These are phyloP conservation scores for Chiloscyllium plagiosum DNA, from an alignment of 2,113 vertebrate species.

Conservation along the genomic window DNA sequence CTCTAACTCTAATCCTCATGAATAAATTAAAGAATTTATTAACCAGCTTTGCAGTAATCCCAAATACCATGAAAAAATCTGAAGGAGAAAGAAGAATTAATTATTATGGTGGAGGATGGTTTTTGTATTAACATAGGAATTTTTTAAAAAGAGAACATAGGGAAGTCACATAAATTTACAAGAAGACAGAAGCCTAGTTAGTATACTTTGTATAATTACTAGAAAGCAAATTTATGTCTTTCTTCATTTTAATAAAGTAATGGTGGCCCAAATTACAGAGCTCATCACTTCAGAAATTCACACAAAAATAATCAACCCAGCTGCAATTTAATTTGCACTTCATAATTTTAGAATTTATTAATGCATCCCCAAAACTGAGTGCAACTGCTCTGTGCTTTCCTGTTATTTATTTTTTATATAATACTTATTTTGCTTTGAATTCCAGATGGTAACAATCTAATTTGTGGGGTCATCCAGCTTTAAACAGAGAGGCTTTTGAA, in stretches of 20 bases:
- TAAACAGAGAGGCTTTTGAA: background rate
- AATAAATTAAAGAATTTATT: no score
- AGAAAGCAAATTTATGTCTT: background rate
- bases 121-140: background rate
- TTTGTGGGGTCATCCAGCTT: slow-evolving; percentile 5
- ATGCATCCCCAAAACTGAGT: background rate
- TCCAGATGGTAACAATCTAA: background rate
- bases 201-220: background rate
- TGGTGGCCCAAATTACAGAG: slow-evolving; percentile 42
- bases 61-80: no score
- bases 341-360: no score
- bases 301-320: background rate
- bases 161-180: slow-evolving; percentile 45
- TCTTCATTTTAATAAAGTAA: slow-evolving; percentile 40
- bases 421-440: background rate
- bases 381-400: background rate
- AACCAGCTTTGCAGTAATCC: no score
- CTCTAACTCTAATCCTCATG: no score
- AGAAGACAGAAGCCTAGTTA: slow-evolving; percentile 43
- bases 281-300: slow-evolving; percentile 35
- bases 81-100: no score
- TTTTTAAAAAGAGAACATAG: background rate
- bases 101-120: background rate
- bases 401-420: background rate
- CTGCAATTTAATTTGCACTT: background rate